Evolutionary conservation across 2,113 vertebrate genomes (phyloP), one percentile per base, ranked within the genome.

Genomic region (Ifrita kowaldi): DNA sequence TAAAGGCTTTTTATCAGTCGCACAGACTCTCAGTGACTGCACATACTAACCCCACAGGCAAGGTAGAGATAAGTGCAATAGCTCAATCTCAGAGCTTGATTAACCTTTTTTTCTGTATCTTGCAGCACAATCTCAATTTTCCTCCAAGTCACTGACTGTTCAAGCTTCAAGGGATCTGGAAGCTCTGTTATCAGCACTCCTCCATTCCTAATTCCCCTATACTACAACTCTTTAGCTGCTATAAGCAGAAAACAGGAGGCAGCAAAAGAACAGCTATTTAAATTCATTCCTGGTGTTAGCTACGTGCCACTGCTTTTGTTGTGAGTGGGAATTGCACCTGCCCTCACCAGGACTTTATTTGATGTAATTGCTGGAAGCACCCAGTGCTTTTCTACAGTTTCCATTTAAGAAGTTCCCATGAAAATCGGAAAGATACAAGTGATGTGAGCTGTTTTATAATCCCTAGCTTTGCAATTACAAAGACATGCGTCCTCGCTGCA

Each of bases 1-100:
- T 63, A 74, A 87, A 90, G 77, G 33, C 44, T 57, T 90, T 94
- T 89, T 80, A 86, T 81, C 56, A 64, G 70, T 57, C 69, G 47
- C 16, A 28, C 28, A 74, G 52, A 46, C 46, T 84, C 28, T 32
- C 35, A 50, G n/a, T n/a, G 52, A 87, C 37, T 69, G 49, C 76
- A 84, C 21, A 35, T 22, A 69, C 44, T 64, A 82, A 86, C 47
- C 64, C 39, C 2, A 4, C 13, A 63, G 76, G 76, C 60, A 75
- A 83, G 37, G 26, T 13, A 90, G 44, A 92, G 76, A 64, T 84
- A 93, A 89, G 37, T 39, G 69, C 73, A 71, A 52, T 2, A 84
- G 68, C 64, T 81, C 41, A 85, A 30, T 35, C 82, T 70, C 62
- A 75, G 78, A 88, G 56, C 28, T 41, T 70, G 64, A 74, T 80